Evolutionary conservation across 2,888 invertebrate species (phyloP), one percentile per base, ranked within the genome.

Genomic region (Idaea aversata): DNA sequence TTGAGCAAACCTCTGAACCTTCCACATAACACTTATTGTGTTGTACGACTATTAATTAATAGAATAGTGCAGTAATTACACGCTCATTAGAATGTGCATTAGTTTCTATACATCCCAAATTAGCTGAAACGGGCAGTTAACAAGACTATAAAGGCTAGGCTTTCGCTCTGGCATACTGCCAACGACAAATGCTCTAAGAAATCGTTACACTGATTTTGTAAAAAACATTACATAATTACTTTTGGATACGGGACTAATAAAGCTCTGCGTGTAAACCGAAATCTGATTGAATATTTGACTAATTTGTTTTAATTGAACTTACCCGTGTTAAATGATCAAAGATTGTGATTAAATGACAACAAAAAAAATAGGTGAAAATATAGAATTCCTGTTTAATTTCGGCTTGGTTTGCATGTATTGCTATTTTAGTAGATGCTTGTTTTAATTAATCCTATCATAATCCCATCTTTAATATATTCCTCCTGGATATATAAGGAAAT

Each of bases 111-210:
- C 34, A 63, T 64, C 47, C 63, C 59, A 62, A 67, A 65, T 67
- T 64, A 66, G 63, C 63, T 63, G 66, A 66, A 63, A 63, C 61
- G 66, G 34, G 59, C 59, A 61, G 64, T 68, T 70, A 70, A 65
- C 70, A 66, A 64, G 68, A 67, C 63, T 70, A 62, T 72, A 68
- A 62, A 57, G 63, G 63, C 63, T 70, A 72, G 72, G 72, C 72
- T 74, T 72, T 73, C 70, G 67, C 61, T 60, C 75, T 88, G 88
- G 88, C 86, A 16, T 16, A 25, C 10, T 60, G 84, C 87, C 88
- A 88, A 73, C 67, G 67, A 68, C 78, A 79, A 75, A 75, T 80
- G 78, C 75, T 81, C 67, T 67, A 71, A 73, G 75, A 77, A 80
- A 77, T 76, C 77, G 77, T 81, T 76, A 78, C 78, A 77, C 68